Evolutionary conservation across 2,113 vertebrate genomes (phyloP), one percentile per base, ranked within the genome.

Genomic region (Mesembrinibis cayennensis): DNA sequence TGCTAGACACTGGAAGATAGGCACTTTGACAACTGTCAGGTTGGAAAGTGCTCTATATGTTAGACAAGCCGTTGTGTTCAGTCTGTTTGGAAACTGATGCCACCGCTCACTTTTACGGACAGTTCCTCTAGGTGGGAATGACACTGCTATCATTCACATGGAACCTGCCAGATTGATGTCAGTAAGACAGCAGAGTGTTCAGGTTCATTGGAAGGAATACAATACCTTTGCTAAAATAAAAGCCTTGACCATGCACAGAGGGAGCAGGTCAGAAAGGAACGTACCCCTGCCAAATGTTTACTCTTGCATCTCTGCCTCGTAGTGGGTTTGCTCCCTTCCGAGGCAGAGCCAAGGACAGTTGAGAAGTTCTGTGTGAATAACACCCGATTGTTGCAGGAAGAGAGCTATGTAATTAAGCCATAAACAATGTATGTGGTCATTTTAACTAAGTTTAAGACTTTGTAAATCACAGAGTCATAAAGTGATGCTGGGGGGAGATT

Each of bases 401-500:
- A 96, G 90, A 97, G 92, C 80, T 83, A 58, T 88, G 84, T 95
- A 97, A 98, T 98, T 97, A 97, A 97, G 95, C 94, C 85, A 97
- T 96, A 97, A 98, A 97, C 95, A 98, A 81, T 74, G 63, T 91
- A 91, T 95, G 94, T 97, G 94, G 95, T 96, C 92, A 97, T 98
- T 98, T 97, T 97, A 97, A 97, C 97, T 90, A 95, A 97, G 96
- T 97, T 97, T 97, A 96, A 98, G 67, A 82, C 94, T 96, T 98
- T 97, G 96, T 96, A 97, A 98, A 97, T 98, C 96, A 97, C 90
- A 92, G 94, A 95, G 94, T 95, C 96, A 96, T 89, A 96, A 96
- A 87, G 58, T 89, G 96, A 94, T 96, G 94, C 82, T 96, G 79
- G 66, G 76, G 55, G 40, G 9, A 92, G 66, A 82, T 98, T 95